Evolutionary conservation across 2,113 vertebrate genomes (phyloP).

Genomic region (Microtus oregoni): DNA sequence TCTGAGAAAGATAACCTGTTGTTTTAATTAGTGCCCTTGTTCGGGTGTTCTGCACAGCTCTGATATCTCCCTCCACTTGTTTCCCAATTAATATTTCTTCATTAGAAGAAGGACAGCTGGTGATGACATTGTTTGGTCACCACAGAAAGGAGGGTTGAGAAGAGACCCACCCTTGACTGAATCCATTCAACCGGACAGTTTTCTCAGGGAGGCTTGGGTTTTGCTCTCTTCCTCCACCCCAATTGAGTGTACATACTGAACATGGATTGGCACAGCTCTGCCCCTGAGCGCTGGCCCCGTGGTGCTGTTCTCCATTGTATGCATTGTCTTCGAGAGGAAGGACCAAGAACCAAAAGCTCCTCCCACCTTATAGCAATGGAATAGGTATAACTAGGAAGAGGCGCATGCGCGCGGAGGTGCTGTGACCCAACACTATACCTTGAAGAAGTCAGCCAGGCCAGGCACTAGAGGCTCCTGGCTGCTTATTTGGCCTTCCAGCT

Average conservation of each 20-base stretch:
- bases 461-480: conserved; percentile 56
- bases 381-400: conserved; percentile 75
- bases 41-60: neutral
- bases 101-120: neutral
- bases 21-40: neutral
- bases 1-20: neutral
- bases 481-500: conserved; percentile 50
- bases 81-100: neutral
- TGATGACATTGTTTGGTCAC: neutral
- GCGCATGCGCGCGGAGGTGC: conserved; percentile 74
- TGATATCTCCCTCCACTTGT: neutral
- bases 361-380: conserved; percentile 83
- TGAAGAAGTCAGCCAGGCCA: conserved; percentile 73
- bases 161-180: conserved; percentile 36
- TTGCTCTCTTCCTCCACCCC: neutral
- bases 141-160: neutral
- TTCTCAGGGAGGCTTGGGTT: conserved; percentile 18
- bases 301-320: neutral
- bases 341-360: conserved; percentile 81
- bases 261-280: conserved; percentile 58
- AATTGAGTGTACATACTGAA: conserved; percentile 50
- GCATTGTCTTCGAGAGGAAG: neutral
- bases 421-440: conserved; percentile 62
- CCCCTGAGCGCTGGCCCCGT: conserved; percentile 46
- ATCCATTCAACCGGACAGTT: conserved; percentile 65